Conservation (phyloP, 1,140 invertebrate genomes). For the Aphelinus certus region DNA sequence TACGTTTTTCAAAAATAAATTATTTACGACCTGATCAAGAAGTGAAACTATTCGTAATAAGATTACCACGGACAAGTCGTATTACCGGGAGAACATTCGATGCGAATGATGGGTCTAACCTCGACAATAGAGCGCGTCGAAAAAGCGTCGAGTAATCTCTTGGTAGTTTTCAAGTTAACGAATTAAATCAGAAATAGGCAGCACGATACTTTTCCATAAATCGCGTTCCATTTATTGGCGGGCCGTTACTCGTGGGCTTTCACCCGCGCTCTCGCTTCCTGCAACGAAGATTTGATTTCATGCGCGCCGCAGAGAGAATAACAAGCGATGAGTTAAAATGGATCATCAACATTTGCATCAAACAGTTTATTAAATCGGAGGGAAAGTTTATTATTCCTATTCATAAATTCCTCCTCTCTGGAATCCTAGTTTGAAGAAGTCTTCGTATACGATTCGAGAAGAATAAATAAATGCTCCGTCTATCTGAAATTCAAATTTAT, state of each 20-base stretch:
- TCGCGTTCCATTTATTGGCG: slow-evolving; percentile 16
- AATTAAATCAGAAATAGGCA: slow-evolving; percentile 7
- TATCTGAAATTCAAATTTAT: too few relatives aligned
- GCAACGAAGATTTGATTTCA: not conserved
- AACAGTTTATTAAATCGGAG: not conserved
- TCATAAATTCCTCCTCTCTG: too few relatives aligned
- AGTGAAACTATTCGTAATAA: too few relatives aligned
- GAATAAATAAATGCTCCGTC: too few relatives aligned
- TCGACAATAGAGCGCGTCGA: not conserved
- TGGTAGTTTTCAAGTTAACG: not conserved
- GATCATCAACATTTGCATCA: not conserved
- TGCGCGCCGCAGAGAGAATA: not conserved
- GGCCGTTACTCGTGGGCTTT: not conserved
- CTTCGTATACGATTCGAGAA: too few relatives aligned
- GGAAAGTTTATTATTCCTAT: too few relatives aligned
- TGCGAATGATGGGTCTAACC: too few relatives aligned
- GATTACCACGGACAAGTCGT: too few relatives aligned
- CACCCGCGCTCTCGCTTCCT: not conserved
- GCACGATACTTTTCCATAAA: not conserved
- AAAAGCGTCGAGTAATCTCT: not conserved
- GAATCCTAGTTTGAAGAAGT: too few relatives aligned
- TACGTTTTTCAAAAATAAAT: too few relatives aligned
- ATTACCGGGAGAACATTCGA: too few relatives aligned
- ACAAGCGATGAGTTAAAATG: not conserved
- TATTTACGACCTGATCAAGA: too few relatives aligned